Conservation (phyloP, 2,797 vertebrate species). For the Denticeps clupeoides region DNA sequence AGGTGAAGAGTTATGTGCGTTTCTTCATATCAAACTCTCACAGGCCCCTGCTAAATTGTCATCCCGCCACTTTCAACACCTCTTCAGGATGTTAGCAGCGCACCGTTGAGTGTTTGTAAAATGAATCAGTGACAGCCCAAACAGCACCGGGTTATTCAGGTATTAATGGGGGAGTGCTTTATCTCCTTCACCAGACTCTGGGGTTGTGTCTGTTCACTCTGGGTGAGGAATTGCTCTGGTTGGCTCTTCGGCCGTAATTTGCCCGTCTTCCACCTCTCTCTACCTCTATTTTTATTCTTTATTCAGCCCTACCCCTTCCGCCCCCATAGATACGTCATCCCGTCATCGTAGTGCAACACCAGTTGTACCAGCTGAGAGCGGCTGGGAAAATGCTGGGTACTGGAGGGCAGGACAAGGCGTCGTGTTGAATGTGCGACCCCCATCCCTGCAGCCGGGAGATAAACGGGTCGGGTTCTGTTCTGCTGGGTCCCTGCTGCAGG, state of each 20-base stretch:
- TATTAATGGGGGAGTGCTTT: slow-evolving; percentile 24
- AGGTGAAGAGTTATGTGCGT: too few species aligned
- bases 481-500: too few species aligned
- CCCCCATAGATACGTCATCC: background rate
- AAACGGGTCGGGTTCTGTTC: too few species aligned
- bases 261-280: slow-evolving; percentile 16
- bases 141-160: slow-evolving; percentile 25
- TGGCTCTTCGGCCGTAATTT: slow-evolving; percentile 21
- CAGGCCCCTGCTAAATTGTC: background rate
- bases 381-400: too few species aligned
- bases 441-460: too few species aligned
- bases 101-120: slow-evolving; percentile 17
- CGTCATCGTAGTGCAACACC: too few species aligned
- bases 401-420: too few species aligned
- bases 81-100: slow-evolving; percentile 7
- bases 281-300: slow-evolving; percentile 6
- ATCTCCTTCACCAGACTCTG: slow-evolving; percentile 19
- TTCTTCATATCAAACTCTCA: background rate
- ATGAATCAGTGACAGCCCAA: slow-evolving; percentile 18
- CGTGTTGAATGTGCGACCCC: too few species aligned
- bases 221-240: slow-evolving; percentile 27
- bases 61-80: background rate
- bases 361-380: too few species aligned
- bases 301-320: background rate
- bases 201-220: slow-evolving; percentile 15